These are phyloP conservation scores for Pantherophis alleghaniensis DNA, from an alignment of 2,797 vertebrate species.

Conservation along the genomic window DNA sequence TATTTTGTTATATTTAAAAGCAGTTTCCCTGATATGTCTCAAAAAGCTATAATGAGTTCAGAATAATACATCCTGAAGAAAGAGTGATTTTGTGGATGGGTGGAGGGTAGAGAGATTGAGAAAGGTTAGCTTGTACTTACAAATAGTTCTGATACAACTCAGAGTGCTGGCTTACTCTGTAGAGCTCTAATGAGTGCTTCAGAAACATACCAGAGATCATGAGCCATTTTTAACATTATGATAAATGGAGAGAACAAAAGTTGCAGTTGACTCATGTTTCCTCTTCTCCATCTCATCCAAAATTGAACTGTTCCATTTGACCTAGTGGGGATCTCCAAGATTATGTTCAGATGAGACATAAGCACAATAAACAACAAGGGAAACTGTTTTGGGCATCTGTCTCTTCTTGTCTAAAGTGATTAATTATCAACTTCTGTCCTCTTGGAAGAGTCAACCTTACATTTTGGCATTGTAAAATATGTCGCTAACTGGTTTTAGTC, in stretches of 20 bases:
- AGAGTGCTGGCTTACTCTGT: background rate
- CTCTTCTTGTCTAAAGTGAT: background rate
- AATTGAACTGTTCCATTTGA: background rate
- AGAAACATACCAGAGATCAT: background rate
- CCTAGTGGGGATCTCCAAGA: background rate
- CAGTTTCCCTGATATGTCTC: background rate
- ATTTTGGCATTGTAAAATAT: background rate
- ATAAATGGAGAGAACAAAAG: background rate
- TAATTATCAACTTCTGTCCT: background rate
- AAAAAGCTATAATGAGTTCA: background rate
- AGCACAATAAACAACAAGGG: background rate
- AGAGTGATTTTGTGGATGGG: background rate
- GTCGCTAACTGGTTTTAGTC: background rate
- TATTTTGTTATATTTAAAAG: background rate
- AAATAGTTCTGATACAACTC: background rate
- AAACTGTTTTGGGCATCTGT: background rate
- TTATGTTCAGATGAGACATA: background rate
- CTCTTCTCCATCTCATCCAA: background rate
- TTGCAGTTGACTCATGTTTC: background rate
- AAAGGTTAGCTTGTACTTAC: background rate
- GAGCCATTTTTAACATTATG: background rate
- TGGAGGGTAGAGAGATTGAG: background rate
- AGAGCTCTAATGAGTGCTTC: background rate
- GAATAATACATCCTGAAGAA: background rate
- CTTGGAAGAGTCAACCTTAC: background rate